These are phyloP conservation scores for Dallia pectoralis DNA, from an alignment of 2,797 vertebrate species.

Conservation along the genomic window DNA sequence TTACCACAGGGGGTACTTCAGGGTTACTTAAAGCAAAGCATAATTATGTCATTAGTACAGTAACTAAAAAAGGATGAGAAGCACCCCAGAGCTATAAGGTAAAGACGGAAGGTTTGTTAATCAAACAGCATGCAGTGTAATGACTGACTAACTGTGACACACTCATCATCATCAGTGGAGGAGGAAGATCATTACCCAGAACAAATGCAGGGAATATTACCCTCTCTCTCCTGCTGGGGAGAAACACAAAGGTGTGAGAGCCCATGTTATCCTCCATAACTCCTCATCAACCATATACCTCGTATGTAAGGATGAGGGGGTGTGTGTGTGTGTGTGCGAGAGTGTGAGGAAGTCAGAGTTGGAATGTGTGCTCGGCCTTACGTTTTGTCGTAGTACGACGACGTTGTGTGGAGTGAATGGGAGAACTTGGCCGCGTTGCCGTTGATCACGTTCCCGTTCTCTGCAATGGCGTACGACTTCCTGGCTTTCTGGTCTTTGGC, in stretches of 20 bases:
- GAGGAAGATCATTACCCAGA: conserved; percentile 62
- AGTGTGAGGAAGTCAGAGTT: not conserved
- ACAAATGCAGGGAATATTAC: conserved; percentile 74
- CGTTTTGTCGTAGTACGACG: conserved; percentile 93
- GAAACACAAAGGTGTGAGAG: conserved; percentile 49
- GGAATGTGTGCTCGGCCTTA: conserved; percentile 66
- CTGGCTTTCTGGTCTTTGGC: conserved; percentile 93
- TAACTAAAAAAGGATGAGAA: too few species aligned
- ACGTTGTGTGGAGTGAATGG: conserved; percentile 83
- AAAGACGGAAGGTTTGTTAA: conserved; percentile 36
- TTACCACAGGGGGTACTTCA: too few species aligned
- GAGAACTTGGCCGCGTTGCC: conserved; percentile 81
- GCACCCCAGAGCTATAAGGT: conserved; percentile 25
- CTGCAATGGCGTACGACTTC: conserved; percentile 79
- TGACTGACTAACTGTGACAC: conserved; percentile 42
- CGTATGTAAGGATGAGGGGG: not conserved
- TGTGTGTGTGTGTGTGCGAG: not conserved
- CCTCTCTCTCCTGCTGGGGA: conserved; percentile 74
- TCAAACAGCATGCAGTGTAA: conserved; percentile 23
- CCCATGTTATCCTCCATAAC: not conserved
- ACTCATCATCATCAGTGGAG: conserved; percentile 12
- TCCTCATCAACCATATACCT: not conserved
- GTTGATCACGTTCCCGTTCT: conserved; percentile 80
- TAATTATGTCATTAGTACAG: too few species aligned
- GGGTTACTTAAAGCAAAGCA: too few species aligned